phyloP scores from a whole-genome alignment of 2,888 invertebrate species.

The Gymnosoma rotundatum region DNA sequence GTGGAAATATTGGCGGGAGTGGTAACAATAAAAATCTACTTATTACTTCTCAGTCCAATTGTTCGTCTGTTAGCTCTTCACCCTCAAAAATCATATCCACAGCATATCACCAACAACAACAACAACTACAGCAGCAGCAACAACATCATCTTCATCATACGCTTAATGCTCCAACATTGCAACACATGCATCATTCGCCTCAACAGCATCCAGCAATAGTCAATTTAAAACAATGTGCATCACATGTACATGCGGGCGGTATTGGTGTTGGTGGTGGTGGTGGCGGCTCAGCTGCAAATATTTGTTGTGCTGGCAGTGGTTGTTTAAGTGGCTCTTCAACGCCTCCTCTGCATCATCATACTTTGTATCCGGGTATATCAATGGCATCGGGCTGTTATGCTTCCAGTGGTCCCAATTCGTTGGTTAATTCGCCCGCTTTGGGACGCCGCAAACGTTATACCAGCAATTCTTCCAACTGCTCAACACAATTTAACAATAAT shows the following conservation, averaged over 20 bases:
- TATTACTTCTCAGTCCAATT: slow-evolving; percentile 69
- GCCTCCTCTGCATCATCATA: slow-evolving; percentile 75
- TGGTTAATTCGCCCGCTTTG: slow-evolving; percentile 83
- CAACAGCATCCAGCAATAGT: slow-evolving; percentile 74
- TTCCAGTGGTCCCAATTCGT: slow-evolving; percentile 79
- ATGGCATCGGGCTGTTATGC: slow-evolving; percentile 72
- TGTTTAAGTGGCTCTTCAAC: slow-evolving; percentile 72
- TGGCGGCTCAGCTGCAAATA: slow-evolving; percentile 23
- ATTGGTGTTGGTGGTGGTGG: slow-evolving; percentile 31
- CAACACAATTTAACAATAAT: slow-evolving; percentile 85
- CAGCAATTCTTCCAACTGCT: slow-evolving; percentile 84
- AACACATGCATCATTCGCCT: slow-evolving; percentile 71
- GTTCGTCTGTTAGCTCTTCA: slow-evolving; percentile 72
- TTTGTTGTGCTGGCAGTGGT: slow-evolving; percentile 68
- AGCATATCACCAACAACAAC: slow-evolving; percentile 62
- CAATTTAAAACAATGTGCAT: slow-evolving; percentile 74
- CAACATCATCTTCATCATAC: slow-evolving; percentile 64
- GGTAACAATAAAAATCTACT: slow-evolving; percentile 66
- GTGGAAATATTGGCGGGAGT: background rate
- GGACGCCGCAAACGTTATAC: slow-evolving; percentile 86
- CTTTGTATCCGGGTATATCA: slow-evolving; percentile 76
- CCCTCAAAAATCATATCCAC: slow-evolving; percentile 71
- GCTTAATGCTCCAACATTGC: slow-evolving; percentile 65
- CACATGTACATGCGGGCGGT: slow-evolving; percentile 54
- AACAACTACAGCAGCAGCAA: slow-evolving; percentile 52